A percentile compares a stretch with the other conserved stretches of the same genome.
phyloP scores from a whole-genome alignment of 2,797 vertebrate species.

The Sebastes matsubarae region DNA sequence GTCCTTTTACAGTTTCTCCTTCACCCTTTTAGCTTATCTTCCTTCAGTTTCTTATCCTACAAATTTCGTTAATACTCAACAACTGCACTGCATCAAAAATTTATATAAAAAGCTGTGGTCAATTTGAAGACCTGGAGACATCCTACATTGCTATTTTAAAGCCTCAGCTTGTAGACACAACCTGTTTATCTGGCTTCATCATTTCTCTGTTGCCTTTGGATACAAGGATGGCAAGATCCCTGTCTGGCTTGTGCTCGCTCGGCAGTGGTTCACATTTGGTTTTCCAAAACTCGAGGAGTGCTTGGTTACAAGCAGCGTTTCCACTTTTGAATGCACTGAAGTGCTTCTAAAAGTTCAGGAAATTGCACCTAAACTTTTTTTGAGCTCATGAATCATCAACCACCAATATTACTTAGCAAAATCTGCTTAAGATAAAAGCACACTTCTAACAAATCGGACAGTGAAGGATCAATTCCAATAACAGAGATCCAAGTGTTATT shows the following conservation, averaged over 20 bases:
- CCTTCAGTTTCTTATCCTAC: not conserved
- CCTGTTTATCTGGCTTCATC: not conserved
- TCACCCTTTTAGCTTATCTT: not conserved
- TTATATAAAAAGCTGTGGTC: not conserved
- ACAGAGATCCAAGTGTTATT: not conserved
- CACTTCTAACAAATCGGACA: not conserved
- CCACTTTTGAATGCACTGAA: conserved; percentile 10
- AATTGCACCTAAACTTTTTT: not conserved
- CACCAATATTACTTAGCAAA: not conserved
- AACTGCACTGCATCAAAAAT: conserved; percentile 5
- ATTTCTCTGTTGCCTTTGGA: not conserved
- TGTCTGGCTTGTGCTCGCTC: conserved; percentile 11
- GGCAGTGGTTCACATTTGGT: conserved; percentile 47
- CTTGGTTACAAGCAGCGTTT: not conserved
- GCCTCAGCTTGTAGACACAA: not conserved
- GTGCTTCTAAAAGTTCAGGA: not conserved
- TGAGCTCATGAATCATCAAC: not conserved
- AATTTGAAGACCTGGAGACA: not conserved
- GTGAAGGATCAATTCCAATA: not conserved
- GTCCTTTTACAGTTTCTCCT: not conserved
- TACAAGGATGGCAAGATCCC: not conserved
- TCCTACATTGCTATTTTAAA: not conserved
- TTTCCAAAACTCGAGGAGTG: not conserved
- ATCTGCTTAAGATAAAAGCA: not conserved
- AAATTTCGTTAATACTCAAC: not conserved